Evolutionary conservation across 2,888 invertebrate species (phyloP), one percentile per base, ranked within the genome.

Genomic region (Dexiosoma caninum): DNA sequence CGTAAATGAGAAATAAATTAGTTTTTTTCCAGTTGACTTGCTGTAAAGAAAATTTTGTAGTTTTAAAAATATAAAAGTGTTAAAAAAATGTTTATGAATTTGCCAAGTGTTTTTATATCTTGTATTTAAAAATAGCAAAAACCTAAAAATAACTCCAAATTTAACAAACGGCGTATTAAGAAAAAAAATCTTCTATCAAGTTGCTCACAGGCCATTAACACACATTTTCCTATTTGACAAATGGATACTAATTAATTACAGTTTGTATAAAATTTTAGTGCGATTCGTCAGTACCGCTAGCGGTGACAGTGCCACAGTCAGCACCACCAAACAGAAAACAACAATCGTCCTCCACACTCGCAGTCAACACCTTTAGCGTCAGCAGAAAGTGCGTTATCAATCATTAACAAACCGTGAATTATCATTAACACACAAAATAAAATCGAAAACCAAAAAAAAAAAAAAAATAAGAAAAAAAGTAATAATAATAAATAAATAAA

Each of bases 211-310:
- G 81, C 71, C 77, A 78, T 71, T 81, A 67, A 77, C 53, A 62
- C 40, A 71, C 49, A 76, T 69, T 88, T 87, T 57, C 6, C 49
- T 86, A 89, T 89, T 90, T 90, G 90, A 90, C 90, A 90, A 89
- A 89, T 86, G 88, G 86, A 88, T 89, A 90, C 90, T 90, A 90
- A 90, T 90, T 90, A 90, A 90, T 90, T 89, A 89, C 87, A 88
- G 89, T 90, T 90, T 90, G 89, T 89, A 87, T 89, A 90, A 90
- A 86, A 85, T 85, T 88, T 88, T 88, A 88, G 88, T 88, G 86
- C 84, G 83, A 85, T 86, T 87, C 86, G 86, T 82, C 78, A 66
- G 46, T 51, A 74, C 14, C 59, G 53, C n/a, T 60, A 57, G 23
- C 72, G 19, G 27, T 66, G 66, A 23, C 70, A 37, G 42, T 23